Evolutionary conservation across 1,140 invertebrate genomes (phyloP), one percentile per base, ranked within the genome.

Genomic region (Ctenoplectra terminalis): DNA sequence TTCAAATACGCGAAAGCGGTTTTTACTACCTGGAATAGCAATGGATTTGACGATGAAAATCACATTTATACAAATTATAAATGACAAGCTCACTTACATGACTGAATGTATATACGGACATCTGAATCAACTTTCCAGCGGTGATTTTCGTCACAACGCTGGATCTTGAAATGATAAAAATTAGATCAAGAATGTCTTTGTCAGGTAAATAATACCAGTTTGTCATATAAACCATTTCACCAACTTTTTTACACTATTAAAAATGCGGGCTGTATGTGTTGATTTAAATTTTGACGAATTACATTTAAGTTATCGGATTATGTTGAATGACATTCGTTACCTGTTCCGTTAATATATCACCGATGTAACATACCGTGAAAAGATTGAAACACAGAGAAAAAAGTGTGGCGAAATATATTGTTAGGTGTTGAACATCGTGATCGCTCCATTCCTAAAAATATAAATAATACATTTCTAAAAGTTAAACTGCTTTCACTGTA

Each of bases 361-460:
- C 88, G 48, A 89, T 84, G 40, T 89, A 90, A 70, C 90, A 91
- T 81, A 89, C 84, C 77, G 89, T 78, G 26, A 90, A 91, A 52
- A 74, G 0, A 87, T 46, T 0, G 89, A 86, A 34, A 76, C 20
- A 13, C 34, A 90, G 82, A 4, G 90, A 90, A 13, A 82, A 29
- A 13, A 90, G 63, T 66, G 89, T 78, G 29, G 87, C 54, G 31
- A 46, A 63, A 72, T 75, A 89, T 6, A 61, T 26, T 1, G 74
- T 43, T 29, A 82, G 40, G 56, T 26, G 60, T 61, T 72, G 81
- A 34, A 66, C 61, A 13, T 69, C 79, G 7, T 61, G 67, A 17
- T 73, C 43, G 17, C 43, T 80, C 83, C 89, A 90, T 67, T 90
- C 89, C 91, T 92, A 78, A 63, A 72, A 75, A 61, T n/a, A 81